Conservation (phyloP, 1,140 invertebrate species). For the Cydia fagiglandana region DNA sequence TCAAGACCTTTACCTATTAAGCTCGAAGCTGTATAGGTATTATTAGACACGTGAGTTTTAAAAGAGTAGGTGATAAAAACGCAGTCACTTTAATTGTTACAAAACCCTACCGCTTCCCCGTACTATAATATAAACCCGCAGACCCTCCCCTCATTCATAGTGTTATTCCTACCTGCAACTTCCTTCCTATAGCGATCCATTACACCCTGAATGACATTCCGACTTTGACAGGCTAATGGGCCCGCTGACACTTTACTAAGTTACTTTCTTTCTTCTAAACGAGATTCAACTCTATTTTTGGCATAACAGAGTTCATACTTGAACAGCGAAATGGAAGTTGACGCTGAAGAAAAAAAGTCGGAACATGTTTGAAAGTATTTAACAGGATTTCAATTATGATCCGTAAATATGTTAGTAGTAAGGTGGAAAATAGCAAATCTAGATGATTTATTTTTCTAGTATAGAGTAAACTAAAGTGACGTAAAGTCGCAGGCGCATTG, state of each 20-base stretch:
- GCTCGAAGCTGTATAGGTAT: background rate
- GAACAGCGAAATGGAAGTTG: background rate
- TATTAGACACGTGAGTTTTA: background rate
- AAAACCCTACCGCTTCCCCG: slow-evolving; percentile 41
- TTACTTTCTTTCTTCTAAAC: slow-evolving; percentile 10
- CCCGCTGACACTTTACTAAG: slow-evolving; percentile 50
- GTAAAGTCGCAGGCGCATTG: slow-evolving; percentile 37
- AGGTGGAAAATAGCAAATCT: background rate
- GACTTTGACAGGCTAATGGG: slow-evolving; percentile 67
- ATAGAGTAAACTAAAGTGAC: slow-evolving; percentile 48
- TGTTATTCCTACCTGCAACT: slow-evolving; percentile 70
- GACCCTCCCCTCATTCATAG: slow-evolving; percentile 46
- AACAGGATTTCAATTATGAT: background rate
- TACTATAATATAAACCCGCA: slow-evolving; percentile 46
- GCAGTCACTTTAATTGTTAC: slow-evolving; percentile 34
- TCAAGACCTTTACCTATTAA: background rate
- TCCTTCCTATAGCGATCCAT: slow-evolving; percentile 72
- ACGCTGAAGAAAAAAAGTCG: background rate
- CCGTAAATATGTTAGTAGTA: background rate
- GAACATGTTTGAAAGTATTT: background rate
- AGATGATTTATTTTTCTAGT: slow-evolving; percentile 47
- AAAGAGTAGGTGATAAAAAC: slow-evolving; percentile 1
- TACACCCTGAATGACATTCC: slow-evolving; percentile 68
- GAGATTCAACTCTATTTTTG: background rate
- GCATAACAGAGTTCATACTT: background rate